A percentile compares a stretch with the other conserved stretches of the same genome.
Conservation (phyloP, 2,888 invertebrate genomes). For the Eupithecia inturbata region DNA sequence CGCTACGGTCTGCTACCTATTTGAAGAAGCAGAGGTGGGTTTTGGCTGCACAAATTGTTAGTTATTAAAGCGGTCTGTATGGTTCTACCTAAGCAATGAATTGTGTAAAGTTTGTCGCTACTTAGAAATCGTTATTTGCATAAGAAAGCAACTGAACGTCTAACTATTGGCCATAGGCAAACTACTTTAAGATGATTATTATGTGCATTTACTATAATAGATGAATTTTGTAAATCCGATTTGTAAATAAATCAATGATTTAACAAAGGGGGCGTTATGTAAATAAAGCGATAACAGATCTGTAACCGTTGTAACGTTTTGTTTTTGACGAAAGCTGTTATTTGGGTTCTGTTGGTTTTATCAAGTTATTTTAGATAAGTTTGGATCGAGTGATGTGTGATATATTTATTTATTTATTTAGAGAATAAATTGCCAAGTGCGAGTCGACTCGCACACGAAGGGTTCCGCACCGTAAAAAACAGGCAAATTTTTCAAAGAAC, state of each 20-base stretch:
- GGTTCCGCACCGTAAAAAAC: no score
- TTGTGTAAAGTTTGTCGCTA: neutral
- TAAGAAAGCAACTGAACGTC: slow-evolving; percentile 17
- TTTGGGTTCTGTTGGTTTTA: slow-evolving; percentile 1
- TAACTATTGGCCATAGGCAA: slow-evolving; percentile 16
- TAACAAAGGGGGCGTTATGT: slow-evolving; percentile 13
- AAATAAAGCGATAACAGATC: slow-evolving; percentile 24
- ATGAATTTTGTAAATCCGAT: slow-evolving; percentile 14
- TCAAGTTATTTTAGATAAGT: neutral
- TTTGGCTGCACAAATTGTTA: slow-evolving; percentile 13
- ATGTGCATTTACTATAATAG: slow-evolving; percentile 10
- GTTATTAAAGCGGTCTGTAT: neutral
- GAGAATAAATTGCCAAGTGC: no score
- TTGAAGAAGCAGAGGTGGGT: slow-evolving; percentile 17
- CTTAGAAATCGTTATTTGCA: slow-evolving; percentile 17
- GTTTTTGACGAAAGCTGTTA: slow-evolving; percentile 9
- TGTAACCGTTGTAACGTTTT: slow-evolving; percentile 21
- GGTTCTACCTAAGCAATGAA: neutral
- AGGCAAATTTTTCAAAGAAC: no score
- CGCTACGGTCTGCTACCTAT: slow-evolving; percentile 28
- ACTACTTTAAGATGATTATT: neutral
- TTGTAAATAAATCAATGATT: slow-evolving; percentile 13
- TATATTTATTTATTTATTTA: no score
- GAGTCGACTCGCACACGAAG: no score
- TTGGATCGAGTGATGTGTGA: neutral